phyloP scores from a whole-genome alignment of 2,113 vertebrate species.

The Bostrychus sinensis region DNA sequence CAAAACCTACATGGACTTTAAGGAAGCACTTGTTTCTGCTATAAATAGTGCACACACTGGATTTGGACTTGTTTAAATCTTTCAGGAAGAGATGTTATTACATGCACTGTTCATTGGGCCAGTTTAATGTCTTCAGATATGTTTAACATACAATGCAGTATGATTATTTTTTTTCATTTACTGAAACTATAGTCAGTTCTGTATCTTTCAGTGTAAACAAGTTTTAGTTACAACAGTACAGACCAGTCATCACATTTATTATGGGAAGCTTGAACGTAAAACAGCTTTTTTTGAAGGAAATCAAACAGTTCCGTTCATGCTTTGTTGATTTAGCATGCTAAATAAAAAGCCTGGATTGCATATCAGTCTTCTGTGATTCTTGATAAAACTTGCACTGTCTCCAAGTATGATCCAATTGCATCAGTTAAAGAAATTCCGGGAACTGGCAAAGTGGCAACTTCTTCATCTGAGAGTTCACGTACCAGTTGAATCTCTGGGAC shows the following conservation, averaged over 20 bases:
- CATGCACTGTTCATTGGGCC: neutral
- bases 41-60: neutral
- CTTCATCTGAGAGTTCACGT: constrained; percentile 27
- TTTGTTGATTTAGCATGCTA: too few species aligned
- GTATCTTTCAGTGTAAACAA: too few species aligned
- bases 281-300: too few species aligned
- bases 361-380: constrained; percentile 9
- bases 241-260: too few species aligned
- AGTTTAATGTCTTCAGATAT: too few species aligned
- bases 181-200: too few species aligned
- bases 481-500: constrained; percentile 33
- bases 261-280: too few species aligned
- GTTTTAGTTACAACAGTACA: too few species aligned
- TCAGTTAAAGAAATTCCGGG: constrained; percentile 27
- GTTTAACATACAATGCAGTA: too few species aligned
- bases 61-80: neutral
- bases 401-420: constrained; percentile 18
- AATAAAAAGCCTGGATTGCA: too few species aligned
- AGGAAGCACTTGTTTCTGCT: neutral
- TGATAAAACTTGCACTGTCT: constrained; percentile 23
- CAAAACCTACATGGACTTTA: neutral
- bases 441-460: constrained; percentile 23
- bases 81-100: neutral
- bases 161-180: too few species aligned
- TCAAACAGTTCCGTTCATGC: too few species aligned